Percentiles rank a stretch among this genome's conserved stretches.
phyloP scores from a whole-genome alignment of 2,113 vertebrate genomes.

The Otus sunia region DNA sequence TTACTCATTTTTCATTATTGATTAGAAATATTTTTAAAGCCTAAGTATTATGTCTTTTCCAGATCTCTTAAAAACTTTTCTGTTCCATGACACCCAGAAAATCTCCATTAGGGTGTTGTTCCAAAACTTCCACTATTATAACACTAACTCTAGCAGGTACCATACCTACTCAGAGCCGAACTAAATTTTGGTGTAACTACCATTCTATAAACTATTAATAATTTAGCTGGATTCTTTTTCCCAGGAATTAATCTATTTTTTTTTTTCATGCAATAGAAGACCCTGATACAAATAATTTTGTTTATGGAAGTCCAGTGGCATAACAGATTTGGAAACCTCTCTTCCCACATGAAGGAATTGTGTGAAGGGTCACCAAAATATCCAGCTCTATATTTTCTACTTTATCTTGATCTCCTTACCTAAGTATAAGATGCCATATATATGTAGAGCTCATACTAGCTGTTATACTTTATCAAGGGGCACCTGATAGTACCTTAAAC shows the following conservation, averaged over 20 bases:
- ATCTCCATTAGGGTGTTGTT: background rate
- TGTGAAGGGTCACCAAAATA: background rate
- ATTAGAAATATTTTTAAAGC: background rate
- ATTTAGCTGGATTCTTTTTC: background rate
- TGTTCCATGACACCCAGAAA: background rate
- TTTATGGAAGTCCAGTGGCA: background rate
- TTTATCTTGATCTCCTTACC: background rate
- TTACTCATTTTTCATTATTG: background rate
- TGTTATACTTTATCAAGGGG: background rate
- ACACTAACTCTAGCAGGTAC: background rate
- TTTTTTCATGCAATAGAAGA: background rate
- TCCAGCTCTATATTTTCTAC: background rate
- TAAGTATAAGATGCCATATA: background rate
- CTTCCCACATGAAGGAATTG: background rate
- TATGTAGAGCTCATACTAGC: background rate
- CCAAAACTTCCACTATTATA: background rate
- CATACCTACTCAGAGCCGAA: background rate
- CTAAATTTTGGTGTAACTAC: background rate
- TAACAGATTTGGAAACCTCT: background rate
- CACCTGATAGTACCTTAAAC: background rate
- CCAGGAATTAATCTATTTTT: background rate
- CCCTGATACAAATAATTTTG: background rate
- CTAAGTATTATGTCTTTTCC: background rate
- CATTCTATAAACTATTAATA: background rate
- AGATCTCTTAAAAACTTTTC: background rate